Base-by-base conservation (phyloP, 2,797 vertebrate genomes). In the Heteromormyrus szaboi region DNA sequence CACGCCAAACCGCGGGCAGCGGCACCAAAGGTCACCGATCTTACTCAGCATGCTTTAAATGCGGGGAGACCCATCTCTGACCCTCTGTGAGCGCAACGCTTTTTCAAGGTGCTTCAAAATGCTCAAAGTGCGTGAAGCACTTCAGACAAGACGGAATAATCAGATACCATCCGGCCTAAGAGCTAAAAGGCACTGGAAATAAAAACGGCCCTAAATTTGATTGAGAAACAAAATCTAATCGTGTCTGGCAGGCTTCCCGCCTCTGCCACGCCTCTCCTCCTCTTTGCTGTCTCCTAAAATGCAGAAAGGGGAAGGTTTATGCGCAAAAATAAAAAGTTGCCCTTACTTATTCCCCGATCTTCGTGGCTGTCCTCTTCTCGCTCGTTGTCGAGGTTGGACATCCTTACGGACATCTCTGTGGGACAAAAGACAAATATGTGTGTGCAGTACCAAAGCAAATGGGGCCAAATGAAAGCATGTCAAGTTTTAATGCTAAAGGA, bases 331-430 rank as follows among this genome's bases (percentile, higher is more conserved):
- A 84, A 51, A 51, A 22, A 51, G 37, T 84, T 22, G n/a, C 89
- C 96, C 97, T 96, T 93, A 99, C 99, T 99, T 95, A 99, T 99
- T 90, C 98, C 98, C 94, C 98, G 95, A 95, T 99, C 98, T 89
- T 99, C 99, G 0, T 98, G 98, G 93, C 97, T 98, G 95, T 99
- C 99, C 0, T 99, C 99, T 0, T 99, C 98, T 90, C 99, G 93
- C 85, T 99, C 99, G 0, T 99, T 99, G 85, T 99, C 99, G 93
- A 99, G 95, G 96, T 99, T 99, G 87, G 99, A 99, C 99, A 99
- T 99, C 6, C 99, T 96, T 93, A 99, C 98, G 0, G 99, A 99
- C 98, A 99, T 99, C 94, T 99, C 98, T 99, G 91, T 86, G 93
- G 91, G 90, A 22, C 41, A 5, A 59, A 41, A 44, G 41, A 68